Base-by-base conservation (phyloP, 2,888 invertebrate species). In the Cryptops parisi region DNA sequence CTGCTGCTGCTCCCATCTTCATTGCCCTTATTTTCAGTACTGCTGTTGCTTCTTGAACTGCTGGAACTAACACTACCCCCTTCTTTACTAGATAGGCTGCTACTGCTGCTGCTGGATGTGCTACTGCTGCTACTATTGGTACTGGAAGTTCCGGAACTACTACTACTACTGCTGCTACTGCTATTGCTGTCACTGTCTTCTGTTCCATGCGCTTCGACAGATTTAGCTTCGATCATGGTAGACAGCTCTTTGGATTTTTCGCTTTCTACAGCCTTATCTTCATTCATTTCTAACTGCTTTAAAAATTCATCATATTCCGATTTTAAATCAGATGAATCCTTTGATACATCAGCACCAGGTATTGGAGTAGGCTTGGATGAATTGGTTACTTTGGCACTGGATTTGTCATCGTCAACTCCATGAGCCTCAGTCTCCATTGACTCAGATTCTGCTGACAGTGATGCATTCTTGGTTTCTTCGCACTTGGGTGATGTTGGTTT, bases 241-340 rank as follows among this genome's bases (percentile, higher is more conserved):
- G 5, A n/a, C 6, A n/a, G 9, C 6, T 12, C 17, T 41, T 41
- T 41, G 15, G 9, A n/a, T 41, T 17, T 17, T 9, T 33, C 33
- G 6, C 9, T 33, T 9, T 6, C 9, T 33, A 9, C 15, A 9
- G 33, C 15, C 15, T 17, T 17, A 12, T n/a, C 43, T 41, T 41
- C 43, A 21, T 54, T 41, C 54, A 54, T 53, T 24, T 54, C 46
- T 12, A 55, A 38, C 22, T 48, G 33, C 33, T 55, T 55, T 53
- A 55, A 46, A 39, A 55, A 55, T 40, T 53, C 50, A n/a, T 55
- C 53, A 26, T 55, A 55, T 50, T 55, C 55, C 2, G 53, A 55
- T 5, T 21, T 23, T 21, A 55, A 44, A 21, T n/a, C n/a, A n/a
- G n/a, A n/a, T n/a, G n/a, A n/a, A n/a, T n/a, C n/a, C n/a, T n/a